phyloP scores from a whole-genome alignment of 2,113 vertebrate species.

The Onychorhynchus coronatus region DNA sequence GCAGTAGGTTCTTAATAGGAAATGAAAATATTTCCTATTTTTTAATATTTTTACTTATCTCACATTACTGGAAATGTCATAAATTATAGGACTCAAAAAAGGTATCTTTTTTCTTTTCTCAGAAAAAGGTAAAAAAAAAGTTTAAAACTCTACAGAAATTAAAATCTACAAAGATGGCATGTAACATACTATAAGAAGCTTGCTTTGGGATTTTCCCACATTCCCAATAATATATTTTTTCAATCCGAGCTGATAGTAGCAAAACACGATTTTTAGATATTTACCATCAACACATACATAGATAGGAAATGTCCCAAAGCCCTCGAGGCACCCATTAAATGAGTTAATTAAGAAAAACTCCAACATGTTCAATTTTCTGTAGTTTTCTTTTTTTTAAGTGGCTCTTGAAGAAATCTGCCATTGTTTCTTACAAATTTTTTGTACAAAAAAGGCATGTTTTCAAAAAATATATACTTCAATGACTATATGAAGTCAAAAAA shows the following conservation, averaged over 20 bases:
- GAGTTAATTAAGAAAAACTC: background rate
- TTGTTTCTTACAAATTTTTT: background rate
- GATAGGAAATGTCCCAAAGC: background rate
- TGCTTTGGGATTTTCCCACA: background rate
- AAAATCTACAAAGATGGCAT: background rate
- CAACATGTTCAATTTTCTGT: background rate
- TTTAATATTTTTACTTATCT: background rate
- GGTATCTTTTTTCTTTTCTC: background rate
- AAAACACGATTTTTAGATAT: background rate
- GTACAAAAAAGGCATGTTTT: background rate
- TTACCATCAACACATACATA: background rate
- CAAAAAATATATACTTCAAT: background rate
- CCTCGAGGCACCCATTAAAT: background rate
- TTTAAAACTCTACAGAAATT: background rate
- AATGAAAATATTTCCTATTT: background rate
- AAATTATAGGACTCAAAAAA: background rate
- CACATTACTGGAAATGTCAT: background rate
- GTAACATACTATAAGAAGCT: background rate
- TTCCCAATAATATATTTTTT: slow-evolving; percentile 13
- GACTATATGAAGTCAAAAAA: background rate
- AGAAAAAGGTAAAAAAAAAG: background rate
- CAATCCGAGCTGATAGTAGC: background rate
- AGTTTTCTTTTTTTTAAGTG: background rate
- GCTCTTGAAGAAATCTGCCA: background rate
- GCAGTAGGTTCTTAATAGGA: background rate